Evolutionary conservation across 1,140 invertebrate genomes (phyloP), one percentile per base, ranked within the genome.

Genomic region (Oncopodura yosiiana): DNA sequence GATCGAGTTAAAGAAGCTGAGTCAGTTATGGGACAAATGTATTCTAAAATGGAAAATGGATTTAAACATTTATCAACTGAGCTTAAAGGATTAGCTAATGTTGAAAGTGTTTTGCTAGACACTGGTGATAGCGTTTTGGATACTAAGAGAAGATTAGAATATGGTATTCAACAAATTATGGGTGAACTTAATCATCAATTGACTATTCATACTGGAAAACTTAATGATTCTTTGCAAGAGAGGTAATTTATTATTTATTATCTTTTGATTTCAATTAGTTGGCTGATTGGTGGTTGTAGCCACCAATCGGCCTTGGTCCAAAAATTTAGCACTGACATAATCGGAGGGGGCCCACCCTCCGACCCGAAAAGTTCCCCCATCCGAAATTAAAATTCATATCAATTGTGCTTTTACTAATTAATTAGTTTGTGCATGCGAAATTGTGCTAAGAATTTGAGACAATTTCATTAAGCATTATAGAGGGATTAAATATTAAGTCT

Each of bases 71-170:
- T 84, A 24, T 67, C 69, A 9, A 68, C 60, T 9, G 78, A 81
- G 68, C 73, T 81, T 57, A 62, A 70, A 58, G 69, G 70, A 16
- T 67, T 91, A 32, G 73, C 77, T 6, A 87, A 85, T 66, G 80
- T 86, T 29, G 87, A 90, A 63, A 77, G 81, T 48, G 80, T 91
- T 1, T 76, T 91, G 70, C 74, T 87, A 30, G 81, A 86, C 67
- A 90, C 86, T 50, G 84, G 84, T 0, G 87, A 91, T 71, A 81
- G 84, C 63, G 84, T 89, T 3, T 68, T 89, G 61, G 86, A 88
- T 39, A 88, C 81, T 0, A 90, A 88, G 68, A 79, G 84, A 53
- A 76, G 85, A 18, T 77, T 92, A 1, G 87, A 91, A 64, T 89
- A 87, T 60, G 84, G 84, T 0, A 81, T 87, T 1, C 81, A 88